A percentile compares a stretch with the other conserved stretches of the same genome.
Evolutionary conservation across 2,888 invertebrate genomes (phyloP).

Genomic region (Idaea dimidiata): DNA sequence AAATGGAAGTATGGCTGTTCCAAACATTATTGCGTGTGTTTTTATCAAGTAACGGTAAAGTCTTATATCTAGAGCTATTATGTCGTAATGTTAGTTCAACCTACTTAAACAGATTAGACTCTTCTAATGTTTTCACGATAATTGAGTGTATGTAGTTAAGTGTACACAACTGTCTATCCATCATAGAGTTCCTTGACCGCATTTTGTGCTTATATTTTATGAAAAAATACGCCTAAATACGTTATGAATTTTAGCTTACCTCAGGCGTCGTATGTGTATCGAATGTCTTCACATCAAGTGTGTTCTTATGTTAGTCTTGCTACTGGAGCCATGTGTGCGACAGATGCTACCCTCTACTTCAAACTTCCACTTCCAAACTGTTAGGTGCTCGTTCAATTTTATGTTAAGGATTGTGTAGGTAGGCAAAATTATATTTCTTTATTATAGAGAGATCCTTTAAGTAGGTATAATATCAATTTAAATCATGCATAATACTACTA

Average conservation of each 20-base stretch:
- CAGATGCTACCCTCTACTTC: conserved; percentile 61
- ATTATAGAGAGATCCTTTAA: conserved; percentile 8
- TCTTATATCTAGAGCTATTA: conserved; percentile 24
- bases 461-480: conserved; percentile 17
- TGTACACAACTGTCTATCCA: conserved; percentile 28
- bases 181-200: conserved; percentile 58
- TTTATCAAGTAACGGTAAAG: conserved; percentile 25
- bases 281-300: conserved; percentile 62
- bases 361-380: conserved; percentile 43
- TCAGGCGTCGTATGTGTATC: conserved; percentile 44
- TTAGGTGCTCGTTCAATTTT: conserved; percentile 26
- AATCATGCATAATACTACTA: conserved; percentile 7
- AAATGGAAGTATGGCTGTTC: conserved; percentile 3
- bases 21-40: neutral
- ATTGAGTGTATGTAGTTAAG: conserved; percentile 24
- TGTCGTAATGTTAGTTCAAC: conserved; percentile 44
- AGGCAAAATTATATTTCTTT: neutral
- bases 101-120: conserved; percentile 37
- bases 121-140: conserved; percentile 38
- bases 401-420: neutral
- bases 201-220: conserved; percentile 43
- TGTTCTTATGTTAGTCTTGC: conserved; percentile 49
- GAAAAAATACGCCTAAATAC: conserved; percentile 54
- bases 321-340: conserved; percentile 66
- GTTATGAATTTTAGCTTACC: conserved; percentile 46